These are phyloP conservation scores for Epinephelus coioides DNA, from an alignment of 2,797 vertebrate species.

Conservation along the genomic window DNA sequence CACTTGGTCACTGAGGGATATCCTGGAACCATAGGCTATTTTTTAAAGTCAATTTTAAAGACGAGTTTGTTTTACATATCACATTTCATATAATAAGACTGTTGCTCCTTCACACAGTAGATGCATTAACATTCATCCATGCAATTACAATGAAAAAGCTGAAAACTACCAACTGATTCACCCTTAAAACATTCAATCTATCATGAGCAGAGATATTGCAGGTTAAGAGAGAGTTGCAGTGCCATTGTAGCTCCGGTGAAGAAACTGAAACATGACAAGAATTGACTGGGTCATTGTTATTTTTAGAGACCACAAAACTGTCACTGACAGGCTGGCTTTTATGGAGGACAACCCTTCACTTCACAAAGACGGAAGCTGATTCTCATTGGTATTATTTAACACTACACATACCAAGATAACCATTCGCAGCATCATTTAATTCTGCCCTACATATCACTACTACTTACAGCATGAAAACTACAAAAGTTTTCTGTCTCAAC, in stretches of 20 bases:
- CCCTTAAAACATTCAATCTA: not conserved
- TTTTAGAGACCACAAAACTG: not conserved
- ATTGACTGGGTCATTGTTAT: not conserved
- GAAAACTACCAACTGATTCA: not conserved
- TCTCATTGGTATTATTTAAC: not conserved
- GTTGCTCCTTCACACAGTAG: not conserved
- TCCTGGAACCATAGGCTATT: not conserved
- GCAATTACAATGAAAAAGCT: not conserved
- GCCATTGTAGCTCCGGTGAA: not conserved
- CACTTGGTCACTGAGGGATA: too few species aligned
- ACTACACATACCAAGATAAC: too few species aligned
- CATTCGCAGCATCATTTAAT: too few species aligned
- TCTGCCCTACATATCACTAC: too few species aligned
- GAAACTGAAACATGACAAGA: not conserved
- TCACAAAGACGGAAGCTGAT: constrained; percentile 3
- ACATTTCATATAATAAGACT: not conserved
- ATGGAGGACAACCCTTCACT: not conserved
- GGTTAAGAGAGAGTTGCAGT: not conserved
- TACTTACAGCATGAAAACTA: too few species aligned
- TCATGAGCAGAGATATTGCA: not conserved
- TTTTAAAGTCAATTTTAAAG: not conserved
- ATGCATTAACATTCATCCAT: not conserved
- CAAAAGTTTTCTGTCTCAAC: too few species aligned
- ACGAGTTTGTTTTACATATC: not conserved
- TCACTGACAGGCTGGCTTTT: not conserved